These are phyloP conservation scores for Trissoscelio sp. DNA, from an alignment of 2,888 invertebrate genomes.

Conservation along the genomic window DNA sequence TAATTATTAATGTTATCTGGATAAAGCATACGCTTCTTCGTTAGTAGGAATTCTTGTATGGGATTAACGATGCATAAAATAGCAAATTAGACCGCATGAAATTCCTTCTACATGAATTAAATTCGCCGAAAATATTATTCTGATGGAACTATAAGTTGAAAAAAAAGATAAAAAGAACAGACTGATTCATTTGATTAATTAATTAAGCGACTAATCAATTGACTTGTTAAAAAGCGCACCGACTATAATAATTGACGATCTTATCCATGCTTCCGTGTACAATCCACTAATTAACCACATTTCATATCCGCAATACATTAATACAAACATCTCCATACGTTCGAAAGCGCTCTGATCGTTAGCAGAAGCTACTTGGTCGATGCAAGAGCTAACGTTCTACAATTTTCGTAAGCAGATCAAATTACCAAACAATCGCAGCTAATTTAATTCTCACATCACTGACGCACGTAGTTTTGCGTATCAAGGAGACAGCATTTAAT, in stretches of 20 bases:
- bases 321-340: constrained; percentile 10
- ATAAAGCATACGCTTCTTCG: constrained; percentile 49
- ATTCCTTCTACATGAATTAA: constrained; percentile 22
- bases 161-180: neutral
- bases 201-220: neutral
- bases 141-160: neutral
- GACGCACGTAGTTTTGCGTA: constrained; percentile 22
- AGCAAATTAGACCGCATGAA: constrained; percentile 55
- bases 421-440: constrained; percentile 43
- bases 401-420: constrained; percentile 37
- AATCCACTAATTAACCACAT: constrained; percentile 27
- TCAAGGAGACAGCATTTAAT: constrained; percentile 51
- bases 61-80: constrained; percentile 53
- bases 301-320: constrained; percentile 10
- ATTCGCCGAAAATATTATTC: constrained; percentile 5
- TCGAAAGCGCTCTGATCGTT: constrained; percentile 29
- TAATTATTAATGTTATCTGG: constrained; percentile 42
- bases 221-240: neutral
- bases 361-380: constrained; percentile 33
- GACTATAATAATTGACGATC: neutral
- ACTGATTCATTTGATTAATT: no score
- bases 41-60: constrained; percentile 47
- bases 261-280: neutral
- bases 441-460: constrained; percentile 27
- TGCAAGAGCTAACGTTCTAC: constrained; percentile 19